Conservation (phyloP, 2,113 vertebrate genomes). For the Proteles cristata region DNA sequence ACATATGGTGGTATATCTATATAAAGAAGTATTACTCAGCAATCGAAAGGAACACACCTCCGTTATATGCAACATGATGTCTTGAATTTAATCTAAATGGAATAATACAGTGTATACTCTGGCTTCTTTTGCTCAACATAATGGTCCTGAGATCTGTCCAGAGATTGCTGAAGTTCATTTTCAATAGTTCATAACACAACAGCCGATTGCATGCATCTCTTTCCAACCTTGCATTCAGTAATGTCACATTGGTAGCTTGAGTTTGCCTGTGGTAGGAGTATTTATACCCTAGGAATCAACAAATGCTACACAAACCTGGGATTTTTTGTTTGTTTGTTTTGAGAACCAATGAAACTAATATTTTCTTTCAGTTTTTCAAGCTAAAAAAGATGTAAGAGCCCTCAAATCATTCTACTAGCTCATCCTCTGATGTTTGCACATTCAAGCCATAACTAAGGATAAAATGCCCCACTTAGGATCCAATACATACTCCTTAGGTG, state of each 20-base stretch:
- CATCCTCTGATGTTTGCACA: neutral
- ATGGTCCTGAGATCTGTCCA: neutral
- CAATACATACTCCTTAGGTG: neutral
- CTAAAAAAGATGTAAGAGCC: neutral
- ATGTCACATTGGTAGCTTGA: neutral
- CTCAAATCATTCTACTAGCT: neutral
- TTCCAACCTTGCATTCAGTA: neutral
- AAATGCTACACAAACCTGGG: neutral
- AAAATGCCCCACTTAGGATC: neutral
- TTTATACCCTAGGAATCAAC: neutral
- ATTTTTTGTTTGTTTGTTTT: neutral
- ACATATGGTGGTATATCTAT: neutral
- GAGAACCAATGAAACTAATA: neutral
- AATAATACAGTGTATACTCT: neutral
- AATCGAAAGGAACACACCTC: neutral
- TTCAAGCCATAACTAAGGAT: neutral
- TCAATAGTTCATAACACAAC: neutral
- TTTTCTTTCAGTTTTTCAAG: constrained; percentile 24
- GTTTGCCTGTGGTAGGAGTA: neutral
- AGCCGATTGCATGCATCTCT: neutral
- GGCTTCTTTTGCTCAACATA: neutral
- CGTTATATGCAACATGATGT: neutral
- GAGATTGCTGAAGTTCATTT: neutral
- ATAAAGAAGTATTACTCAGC: neutral
- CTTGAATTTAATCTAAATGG: neutral